Evolutionary conservation across 2,113 vertebrate genomes (phyloP).

Genomic region (Chroicocephalus ridibundus): DNA sequence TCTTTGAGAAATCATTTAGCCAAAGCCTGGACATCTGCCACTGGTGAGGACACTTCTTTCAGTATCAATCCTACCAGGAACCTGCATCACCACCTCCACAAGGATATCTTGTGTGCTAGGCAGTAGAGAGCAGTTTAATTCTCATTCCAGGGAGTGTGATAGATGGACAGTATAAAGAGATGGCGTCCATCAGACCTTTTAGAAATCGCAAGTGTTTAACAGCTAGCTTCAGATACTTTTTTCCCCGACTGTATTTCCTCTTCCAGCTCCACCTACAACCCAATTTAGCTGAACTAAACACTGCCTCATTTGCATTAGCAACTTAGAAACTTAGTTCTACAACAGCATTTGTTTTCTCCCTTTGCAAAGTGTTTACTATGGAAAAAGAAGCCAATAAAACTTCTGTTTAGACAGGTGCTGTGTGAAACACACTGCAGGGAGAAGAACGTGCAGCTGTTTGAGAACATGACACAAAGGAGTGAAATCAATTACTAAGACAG

Average conservation of each 20-base stretch:
- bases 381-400: background rate
- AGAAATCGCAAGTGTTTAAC: background rate
- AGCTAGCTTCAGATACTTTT: background rate
- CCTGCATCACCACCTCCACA: background rate
- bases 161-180: background rate
- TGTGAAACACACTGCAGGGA: background rate
- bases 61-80: background rate
- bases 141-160: background rate
- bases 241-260: background rate
- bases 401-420: conserved; percentile 19
- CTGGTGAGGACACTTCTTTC: background rate
- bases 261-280: background rate
- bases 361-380: background rate
- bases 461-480: background rate
- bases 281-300: background rate
- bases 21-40: background rate
- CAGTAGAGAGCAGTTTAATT: background rate
- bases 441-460: background rate
- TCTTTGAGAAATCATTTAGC: background rate
- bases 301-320: background rate
- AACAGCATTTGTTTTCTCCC: background rate
- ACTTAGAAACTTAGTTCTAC: background rate
- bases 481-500: background rate
- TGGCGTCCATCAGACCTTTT: background rate
- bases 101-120: background rate